Base-by-base conservation (phyloP, 2,888 invertebrate genomes). In the Clitarchus hookeri region DNA sequence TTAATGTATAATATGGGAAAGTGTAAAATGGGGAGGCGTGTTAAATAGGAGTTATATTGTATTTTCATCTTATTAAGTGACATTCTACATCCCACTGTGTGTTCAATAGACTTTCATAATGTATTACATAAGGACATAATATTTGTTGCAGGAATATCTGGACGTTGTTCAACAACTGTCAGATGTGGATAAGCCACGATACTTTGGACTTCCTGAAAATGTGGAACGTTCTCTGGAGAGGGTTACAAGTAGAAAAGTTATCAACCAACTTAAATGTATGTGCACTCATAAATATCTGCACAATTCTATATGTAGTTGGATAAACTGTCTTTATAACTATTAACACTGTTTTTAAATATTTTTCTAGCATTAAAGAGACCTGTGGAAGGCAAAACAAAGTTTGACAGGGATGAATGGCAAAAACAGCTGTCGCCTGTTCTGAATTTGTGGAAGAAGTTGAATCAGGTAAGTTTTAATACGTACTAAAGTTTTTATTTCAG, bases 201-300 rank as follows among this genome's bases (percentile, higher is more conserved):
- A 96, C 89, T 96, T 98, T 89, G 97, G 97, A 6, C 92, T 98
- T 84, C 97, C 98, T 0, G 95, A 95, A 85, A 98, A 98, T 91
- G 97, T 98, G 87, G 95, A 97, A 88, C 93, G 95, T 85, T 96
- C 97, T 13, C 96, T 97, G 94, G 97, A 98, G 91, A 94, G 95
- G 88, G 95, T 94, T 86, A 93, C 95, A 9, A 93, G 93, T 87
- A 89, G 89, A 53, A 90, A 91, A 87, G 94, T 96, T n/a, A 92
- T 97, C 84, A 91, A 91, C 0, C 94, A 95, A 87, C 92, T 97
- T 11, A 94, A 94, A 91, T 92, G 94, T 94, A 90, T 87, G 36
- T 82, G 6, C n/a, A 4, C 16, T 36, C 36, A 23, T 79, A 25
- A 79, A 79, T 26, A 13, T 83, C 11, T 44, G 25, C n/a, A 53